Percentiles rank a stretch among this genome's conserved stretches.
phyloP scores from a whole-genome alignment of 2,113 vertebrate species.

The Nymphicus hollandicus region DNA sequence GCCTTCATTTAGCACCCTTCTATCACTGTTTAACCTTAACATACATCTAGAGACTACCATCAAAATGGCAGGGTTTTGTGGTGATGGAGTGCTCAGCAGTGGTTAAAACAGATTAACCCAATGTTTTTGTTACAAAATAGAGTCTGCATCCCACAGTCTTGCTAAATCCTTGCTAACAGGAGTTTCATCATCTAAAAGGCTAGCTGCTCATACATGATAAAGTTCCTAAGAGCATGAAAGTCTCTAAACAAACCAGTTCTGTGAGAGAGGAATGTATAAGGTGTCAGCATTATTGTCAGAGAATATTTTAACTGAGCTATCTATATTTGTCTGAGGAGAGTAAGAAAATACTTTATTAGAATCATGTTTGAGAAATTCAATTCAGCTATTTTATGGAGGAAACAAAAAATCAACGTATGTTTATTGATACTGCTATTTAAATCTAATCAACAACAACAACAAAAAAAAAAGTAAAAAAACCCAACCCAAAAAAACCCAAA shows the following conservation, averaged over 20 bases:
- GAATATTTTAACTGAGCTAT: neutral
- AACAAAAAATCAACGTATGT: neutral
- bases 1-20: constrained; percentile 63
- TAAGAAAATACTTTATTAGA: neutral
- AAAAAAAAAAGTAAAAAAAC: neutral
- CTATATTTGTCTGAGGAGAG: neutral
- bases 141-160: neutral
- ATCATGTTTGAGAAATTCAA: neutral
- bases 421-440: neutral
- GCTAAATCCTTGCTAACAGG: neutral
- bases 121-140: neutral
- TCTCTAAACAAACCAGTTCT: neutral
- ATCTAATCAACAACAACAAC: neutral
- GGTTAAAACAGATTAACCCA: constrained; percentile 18
- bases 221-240: neutral
- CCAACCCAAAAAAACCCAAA: neutral
- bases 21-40: constrained; percentile 52
- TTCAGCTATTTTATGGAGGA: neutral
- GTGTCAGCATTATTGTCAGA: neutral
- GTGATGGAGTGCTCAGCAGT: neutral
- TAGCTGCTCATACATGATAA: constrained; percentile 24
- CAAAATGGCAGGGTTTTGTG: neutral
- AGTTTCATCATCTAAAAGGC: neutral
- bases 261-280: neutral
- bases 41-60: neutral